Evolutionary conservation across 1,140 invertebrate species (phyloP), one percentile per base, ranked within the genome.

Genomic region (Cydia fagiglandana): DNA sequence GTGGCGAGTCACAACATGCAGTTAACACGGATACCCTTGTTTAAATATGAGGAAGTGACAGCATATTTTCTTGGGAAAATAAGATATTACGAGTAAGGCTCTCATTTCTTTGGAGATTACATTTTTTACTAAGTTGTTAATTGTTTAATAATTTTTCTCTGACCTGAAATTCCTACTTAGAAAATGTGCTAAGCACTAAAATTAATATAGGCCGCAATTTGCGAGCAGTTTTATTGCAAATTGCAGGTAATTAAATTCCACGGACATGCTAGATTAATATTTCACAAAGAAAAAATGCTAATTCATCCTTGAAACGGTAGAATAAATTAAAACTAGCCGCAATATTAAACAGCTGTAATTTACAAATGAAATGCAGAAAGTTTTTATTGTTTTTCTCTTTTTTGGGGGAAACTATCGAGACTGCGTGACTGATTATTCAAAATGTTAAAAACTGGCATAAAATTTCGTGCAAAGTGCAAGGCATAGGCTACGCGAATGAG

Each of bases 391-490:
- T 38, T 70, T 70, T 17, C 34, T 45, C n/a, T 20, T 41, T 38
- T 34, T 70, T 70, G 45, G 30, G 30, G 30, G 30, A 70, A 70
- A 38, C 66, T 70, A 70, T 70, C 34, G 30, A 17, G 30, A 38
- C 30, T 70, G 66, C 66, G 66, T 70, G 66, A 70, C 66, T 70
- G 66, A 70, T 70, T 70, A 70, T 70, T 70, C 66, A 41, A 70
- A 70, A 70, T 38, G 84, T 88, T 88, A 86, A 88, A 84, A 84
- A 80, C 78, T 64, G 64, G 78, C 78, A 81, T 75, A 80, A 79
- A 83, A 87, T 82, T 81, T 85, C 84, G 82, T 88, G 87, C 81
- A 80, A 85, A 86, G 84, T 88, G 83, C 85, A 85, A 85, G 47
- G 73, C 64, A 78, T 74, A 77, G 80, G 81, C 75, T 79, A 66